Evolutionary conservation across 2,888 invertebrate genomes (phyloP), one percentile per base, ranked within the genome.

Genomic region (Falcaria lacertinaria): DNA sequence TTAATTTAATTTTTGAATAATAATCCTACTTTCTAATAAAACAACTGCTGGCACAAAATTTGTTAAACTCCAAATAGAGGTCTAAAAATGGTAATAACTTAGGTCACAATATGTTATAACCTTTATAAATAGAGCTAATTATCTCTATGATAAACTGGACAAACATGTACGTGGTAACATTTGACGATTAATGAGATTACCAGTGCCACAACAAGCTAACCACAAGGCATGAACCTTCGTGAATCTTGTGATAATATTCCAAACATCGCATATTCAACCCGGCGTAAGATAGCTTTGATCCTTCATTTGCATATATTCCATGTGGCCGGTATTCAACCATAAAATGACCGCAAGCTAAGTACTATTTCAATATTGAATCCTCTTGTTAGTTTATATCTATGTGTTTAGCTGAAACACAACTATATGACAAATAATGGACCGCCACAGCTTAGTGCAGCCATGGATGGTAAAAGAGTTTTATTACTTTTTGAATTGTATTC

Each of bases 341-440:
- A 22, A 37, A 8, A 15, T 14, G 36, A 19, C 36, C 37, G 8
- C 14, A 25, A 19, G 14, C 16, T 17, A 13, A 37, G 37, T 14
- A 22, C 25, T 37, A 37, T 37, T 25, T 37, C 15, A 37, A 37
- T 37, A 41, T 35, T 28, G 34, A 15, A 25, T 33, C 39, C 35
- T 35, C 39, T 34, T 39, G 14, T 39, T 32, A 34, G 32, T 42
- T 37, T 44, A 45, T 45, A 41, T 50, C 41, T 15, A 34, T 33
- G 25, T 46, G 43, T 44, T 39, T 47, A 54, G 44, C 41, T 48
- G 48, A n/a, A 43, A 34, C 35, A 41, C 34, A 41, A 37, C 37
- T 37, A 37, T 15, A 37, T 7, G 22, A 37, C 37, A 37, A 36
- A 19, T 35, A 35, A 37, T 14, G 13, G 14, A 1, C 16, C 14